Conservation (phyloP, 2,888 invertebrate genomes). For the Osmoderma eremita region DNA sequence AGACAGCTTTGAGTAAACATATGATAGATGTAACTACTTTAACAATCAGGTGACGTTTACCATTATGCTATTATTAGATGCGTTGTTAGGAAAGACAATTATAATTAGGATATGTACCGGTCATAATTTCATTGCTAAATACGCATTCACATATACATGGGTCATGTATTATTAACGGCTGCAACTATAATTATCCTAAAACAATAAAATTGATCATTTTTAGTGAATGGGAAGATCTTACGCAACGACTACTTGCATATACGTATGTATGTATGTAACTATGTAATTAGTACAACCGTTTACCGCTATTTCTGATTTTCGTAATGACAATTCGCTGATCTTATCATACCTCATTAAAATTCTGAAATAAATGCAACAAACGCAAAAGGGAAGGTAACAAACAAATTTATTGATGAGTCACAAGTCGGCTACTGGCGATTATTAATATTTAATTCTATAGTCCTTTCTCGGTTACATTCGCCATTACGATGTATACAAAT, state of each 20-base stretch:
- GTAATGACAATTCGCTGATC: slow-evolving; percentile 35
- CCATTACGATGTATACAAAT: no score
- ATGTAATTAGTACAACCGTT: slow-evolving; percentile 33
- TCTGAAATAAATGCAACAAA: slow-evolving; percentile 33
- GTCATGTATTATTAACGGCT: slow-evolving; percentile 24
- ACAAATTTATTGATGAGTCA: slow-evolving; percentile 25
- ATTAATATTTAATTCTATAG: no score
- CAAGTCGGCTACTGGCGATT: no score
- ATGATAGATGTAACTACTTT: no score
- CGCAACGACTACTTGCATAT: slow-evolving; percentile 9
- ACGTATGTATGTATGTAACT: not conserved
- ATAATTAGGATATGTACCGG: slow-evolving; percentile 22
- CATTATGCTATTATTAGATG: slow-evolving; percentile 28
- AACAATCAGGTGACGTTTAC: not conserved
- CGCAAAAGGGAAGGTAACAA: slow-evolving; percentile 28
- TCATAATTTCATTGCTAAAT: slow-evolving; percentile 25
- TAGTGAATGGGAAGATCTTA: slow-evolving; percentile 22
- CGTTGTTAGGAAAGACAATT: slow-evolving; percentile 12
- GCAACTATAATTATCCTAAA: slow-evolving; percentile 32
- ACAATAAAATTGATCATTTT: slow-evolving; percentile 38
- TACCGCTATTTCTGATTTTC: slow-evolving; percentile 41
- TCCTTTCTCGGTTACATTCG: no score
- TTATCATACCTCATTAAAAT: slow-evolving; percentile 36
- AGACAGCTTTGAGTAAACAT: no score
- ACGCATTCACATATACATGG: slow-evolving; percentile 9